phyloP scores from a whole-genome alignment of 2,888 invertebrate species.

The Himalopsyche kuldschensis region DNA sequence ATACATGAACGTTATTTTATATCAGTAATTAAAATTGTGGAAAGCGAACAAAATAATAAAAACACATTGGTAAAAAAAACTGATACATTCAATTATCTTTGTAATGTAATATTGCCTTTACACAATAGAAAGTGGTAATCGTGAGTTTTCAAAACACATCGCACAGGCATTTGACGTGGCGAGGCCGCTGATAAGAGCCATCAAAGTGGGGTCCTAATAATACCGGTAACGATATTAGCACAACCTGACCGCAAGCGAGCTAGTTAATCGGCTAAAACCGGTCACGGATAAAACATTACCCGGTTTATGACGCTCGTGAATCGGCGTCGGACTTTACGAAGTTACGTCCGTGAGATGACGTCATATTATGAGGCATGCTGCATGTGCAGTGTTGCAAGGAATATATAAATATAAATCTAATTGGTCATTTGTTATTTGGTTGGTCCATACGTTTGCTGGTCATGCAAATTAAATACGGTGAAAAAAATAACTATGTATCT shows the following conservation, averaged over 20 bases:
- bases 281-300: background rate
- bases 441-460: too few species aligned
- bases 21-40: too few species aligned
- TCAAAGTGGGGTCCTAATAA: background rate
- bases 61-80: too few species aligned
- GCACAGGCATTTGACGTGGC: background rate
- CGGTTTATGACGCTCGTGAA: slow-evolving; percentile 4
- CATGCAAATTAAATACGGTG: too few species aligned
- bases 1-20: too few species aligned
- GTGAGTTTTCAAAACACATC: background rate
- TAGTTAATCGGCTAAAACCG: background rate
- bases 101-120: background rate
- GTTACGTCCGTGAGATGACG: background rate
- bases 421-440: too few species aligned
- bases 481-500: too few species aligned
- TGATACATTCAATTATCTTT: background rate
- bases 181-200: background rate
- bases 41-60: too few species aligned
- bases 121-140: background rate
- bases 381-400: background rate
- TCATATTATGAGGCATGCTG: background rate
- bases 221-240: background rate
- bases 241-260: background rate
- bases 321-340: background rate
- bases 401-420: too few species aligned